Conservation (phyloP, 2,888 invertebrate genomes). For the Mythimna impura region DNA sequence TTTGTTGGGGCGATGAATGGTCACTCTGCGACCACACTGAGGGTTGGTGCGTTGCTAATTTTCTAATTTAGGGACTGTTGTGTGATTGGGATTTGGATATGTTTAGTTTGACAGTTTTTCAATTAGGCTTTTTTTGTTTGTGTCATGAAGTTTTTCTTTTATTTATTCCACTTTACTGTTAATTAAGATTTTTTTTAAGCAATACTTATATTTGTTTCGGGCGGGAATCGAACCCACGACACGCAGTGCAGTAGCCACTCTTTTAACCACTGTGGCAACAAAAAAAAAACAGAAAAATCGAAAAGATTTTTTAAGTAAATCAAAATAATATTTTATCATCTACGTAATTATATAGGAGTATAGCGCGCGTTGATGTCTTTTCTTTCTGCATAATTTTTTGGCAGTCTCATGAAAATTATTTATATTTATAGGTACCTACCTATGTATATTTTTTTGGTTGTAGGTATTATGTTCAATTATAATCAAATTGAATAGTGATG, state of each 20-base stretch:
- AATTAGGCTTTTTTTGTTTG: conserved; percentile 14
- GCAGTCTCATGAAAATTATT: background rate
- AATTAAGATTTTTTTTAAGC: too few relatives aligned
- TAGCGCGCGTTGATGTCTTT: conserved; percentile 68
- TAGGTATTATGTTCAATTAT: too few relatives aligned
- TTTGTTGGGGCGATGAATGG: conserved; percentile 81
- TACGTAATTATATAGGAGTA: too few relatives aligned
- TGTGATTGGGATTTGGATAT: conserved; percentile 26
- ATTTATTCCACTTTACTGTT: background rate
- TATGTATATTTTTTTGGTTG: background rate
- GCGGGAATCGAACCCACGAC: too few relatives aligned
- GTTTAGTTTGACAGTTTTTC: conserved; percentile 36
- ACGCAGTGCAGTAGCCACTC: too few relatives aligned
- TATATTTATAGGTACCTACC: too few relatives aligned
- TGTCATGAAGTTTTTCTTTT: background rate
- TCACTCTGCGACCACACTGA: conserved; percentile 83
- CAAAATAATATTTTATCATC: too few relatives aligned
- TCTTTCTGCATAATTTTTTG: conserved; percentile 23
- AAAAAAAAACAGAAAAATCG: background rate
- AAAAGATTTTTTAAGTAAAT: background rate
- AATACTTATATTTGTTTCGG: too few relatives aligned
- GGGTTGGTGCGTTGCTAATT: conserved; percentile 86
- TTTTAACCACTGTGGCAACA: too few relatives aligned
- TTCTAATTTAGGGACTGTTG: conserved; percentile 75
- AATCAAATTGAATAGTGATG: background rate